Evolutionary conservation across 2,888 invertebrate species (phyloP).

Genomic region (Campoplex nolae): DNA sequence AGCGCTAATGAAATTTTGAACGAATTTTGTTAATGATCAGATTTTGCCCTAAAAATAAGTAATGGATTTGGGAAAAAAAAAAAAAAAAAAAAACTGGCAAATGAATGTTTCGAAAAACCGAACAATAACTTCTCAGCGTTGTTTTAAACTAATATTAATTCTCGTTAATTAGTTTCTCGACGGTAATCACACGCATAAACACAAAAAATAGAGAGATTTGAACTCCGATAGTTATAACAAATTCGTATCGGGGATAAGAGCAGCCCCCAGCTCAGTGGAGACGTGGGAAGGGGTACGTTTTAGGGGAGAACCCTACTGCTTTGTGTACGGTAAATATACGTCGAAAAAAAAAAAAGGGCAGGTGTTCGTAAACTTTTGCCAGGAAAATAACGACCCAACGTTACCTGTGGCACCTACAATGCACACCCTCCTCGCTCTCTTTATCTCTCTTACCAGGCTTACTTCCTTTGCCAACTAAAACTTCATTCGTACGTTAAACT

Average conservation of each 20-base stretch:
- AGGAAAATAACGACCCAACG: conserved; percentile 55
- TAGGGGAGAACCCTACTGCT: conserved; percentile 45
- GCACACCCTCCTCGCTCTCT: conserved; percentile 1
- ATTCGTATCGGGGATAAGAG: conserved; percentile 23
- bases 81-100: not conserved
- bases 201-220: not conserved
- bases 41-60: not conserved
- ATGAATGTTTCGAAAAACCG: not conserved
- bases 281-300: conserved; percentile 30
- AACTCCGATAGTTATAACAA: not conserved
- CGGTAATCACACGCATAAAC: not conserved
- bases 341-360: conserved; percentile 38
- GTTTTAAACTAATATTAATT: too few relatives aligned
- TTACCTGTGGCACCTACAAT: conserved; percentile 52
- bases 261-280: not conserved
- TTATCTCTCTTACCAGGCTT: not conserved
- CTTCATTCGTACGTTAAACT: conserved; percentile 38
- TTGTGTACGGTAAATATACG: not conserved
- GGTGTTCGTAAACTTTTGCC: conserved; percentile 51
- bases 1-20: not conserved
- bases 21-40: not conserved
- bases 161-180: not conserved
- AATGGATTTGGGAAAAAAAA: not conserved
- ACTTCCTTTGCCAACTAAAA: conserved; percentile 23
- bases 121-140: too few relatives aligned